These are phyloP conservation scores for Anhinga rufa DNA, from an alignment of 2,113 vertebrate species.

Conservation along the genomic window DNA sequence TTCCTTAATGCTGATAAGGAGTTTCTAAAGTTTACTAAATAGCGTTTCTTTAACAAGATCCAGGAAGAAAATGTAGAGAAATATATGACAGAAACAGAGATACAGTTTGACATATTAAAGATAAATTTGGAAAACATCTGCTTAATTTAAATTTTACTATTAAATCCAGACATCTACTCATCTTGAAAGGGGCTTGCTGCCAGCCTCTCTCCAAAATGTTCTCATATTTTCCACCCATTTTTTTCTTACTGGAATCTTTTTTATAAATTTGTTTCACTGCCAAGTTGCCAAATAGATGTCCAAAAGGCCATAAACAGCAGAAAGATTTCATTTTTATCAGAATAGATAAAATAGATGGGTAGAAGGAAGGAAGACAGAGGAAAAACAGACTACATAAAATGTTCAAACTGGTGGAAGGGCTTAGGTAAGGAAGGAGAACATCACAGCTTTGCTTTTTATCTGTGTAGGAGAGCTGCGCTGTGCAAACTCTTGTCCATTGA, in stretches of 20 bases:
- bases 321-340: not conserved
- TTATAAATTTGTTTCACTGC: not conserved
- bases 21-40: not conserved
- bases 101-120: not conserved
- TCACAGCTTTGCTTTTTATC: not conserved
- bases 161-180: conserved; percentile 5
- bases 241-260: not conserved
- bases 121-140: not conserved
- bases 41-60: not conserved
- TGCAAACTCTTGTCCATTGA: not conserved
- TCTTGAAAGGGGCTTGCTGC: not conserved
- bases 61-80: not conserved
- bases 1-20: conserved; percentile 25
- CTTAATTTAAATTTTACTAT: conserved; percentile 6
- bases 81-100: not conserved
- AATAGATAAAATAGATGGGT: not conserved
- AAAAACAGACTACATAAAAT: not conserved
- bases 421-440: not conserved
- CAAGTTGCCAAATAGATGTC: not conserved
- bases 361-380: not conserved
- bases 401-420: not conserved
- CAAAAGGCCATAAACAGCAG: not conserved
- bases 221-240: not conserved
- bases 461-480: not conserved
- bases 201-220: not conserved